Evolutionary conservation across 2,113 vertebrate species (phyloP).

Genomic region (Spermophilus dauricus): DNA sequence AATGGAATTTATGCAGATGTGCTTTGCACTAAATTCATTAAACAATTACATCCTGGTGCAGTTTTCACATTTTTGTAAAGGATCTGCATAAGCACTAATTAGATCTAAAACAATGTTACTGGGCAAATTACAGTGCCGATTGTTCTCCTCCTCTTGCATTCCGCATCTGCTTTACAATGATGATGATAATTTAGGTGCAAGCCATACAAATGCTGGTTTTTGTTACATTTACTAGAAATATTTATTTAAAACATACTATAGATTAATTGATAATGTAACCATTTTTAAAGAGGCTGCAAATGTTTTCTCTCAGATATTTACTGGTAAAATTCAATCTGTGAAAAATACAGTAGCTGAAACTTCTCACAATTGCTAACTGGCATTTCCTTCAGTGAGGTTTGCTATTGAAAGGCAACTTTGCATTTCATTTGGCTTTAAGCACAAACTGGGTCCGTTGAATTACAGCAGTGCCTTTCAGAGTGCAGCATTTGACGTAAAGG

Average conservation of each 20-base stretch:
- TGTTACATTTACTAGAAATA: conserved; percentile 84
- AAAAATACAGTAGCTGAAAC: conserved; percentile 81
- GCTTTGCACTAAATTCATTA: conserved; percentile 93
- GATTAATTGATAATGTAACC: conserved; percentile 83
- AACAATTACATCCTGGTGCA: conserved; percentile 92
- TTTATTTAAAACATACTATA: conserved; percentile 86
- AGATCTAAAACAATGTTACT: conserved; percentile 92
- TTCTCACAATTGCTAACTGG: conserved; percentile 81
- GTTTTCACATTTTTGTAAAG: conserved; percentile 92
- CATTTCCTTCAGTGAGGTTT: conserved; percentile 79
- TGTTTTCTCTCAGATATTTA: conserved; percentile 76
- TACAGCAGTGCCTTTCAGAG: conserved; percentile 81
- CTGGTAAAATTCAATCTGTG: conserved; percentile 75
- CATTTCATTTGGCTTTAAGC: conserved; percentile 86
- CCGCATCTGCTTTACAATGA: conserved; percentile 88
- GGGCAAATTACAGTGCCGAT: conserved; percentile 91
- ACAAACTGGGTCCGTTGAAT: conserved; percentile 80
- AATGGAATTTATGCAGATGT: conserved; percentile 93
- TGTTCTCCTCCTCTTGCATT: conserved; percentile 88
- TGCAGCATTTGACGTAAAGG: neutral
- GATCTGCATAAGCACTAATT: conserved; percentile 92
- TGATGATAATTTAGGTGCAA: conserved; percentile 89
- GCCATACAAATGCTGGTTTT: conserved; percentile 85
- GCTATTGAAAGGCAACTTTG: conserved; percentile 85
- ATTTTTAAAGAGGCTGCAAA: conserved; percentile 71